Evolutionary conservation across 2,888 invertebrate genomes (phyloP).

Genomic region (Idaea dimidiata): DNA sequence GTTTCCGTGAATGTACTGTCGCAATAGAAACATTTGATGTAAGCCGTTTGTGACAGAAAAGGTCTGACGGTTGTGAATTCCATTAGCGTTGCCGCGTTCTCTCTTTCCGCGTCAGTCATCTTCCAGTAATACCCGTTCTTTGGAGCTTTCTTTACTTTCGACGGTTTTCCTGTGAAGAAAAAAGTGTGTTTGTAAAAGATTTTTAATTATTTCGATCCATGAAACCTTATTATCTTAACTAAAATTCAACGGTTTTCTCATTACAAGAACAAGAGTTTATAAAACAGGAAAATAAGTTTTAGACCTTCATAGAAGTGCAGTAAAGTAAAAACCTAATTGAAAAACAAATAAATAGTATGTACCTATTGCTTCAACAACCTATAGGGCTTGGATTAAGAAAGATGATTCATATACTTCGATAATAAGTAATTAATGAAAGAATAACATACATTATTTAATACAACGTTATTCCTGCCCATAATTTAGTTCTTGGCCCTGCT

Average conservation of each 20-base stretch:
- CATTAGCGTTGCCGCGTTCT: slow-evolving; percentile 69
- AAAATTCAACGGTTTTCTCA: too few species aligned
- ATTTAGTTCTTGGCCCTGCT: neutral
- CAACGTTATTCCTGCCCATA: neutral
- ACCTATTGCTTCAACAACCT: neutral
- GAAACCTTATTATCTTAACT: neutral
- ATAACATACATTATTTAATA: neutral
- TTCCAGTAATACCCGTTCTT: slow-evolving; percentile 46
- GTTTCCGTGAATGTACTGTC: slow-evolving; percentile 67
- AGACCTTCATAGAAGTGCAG: neutral
- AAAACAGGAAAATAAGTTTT: neutral
- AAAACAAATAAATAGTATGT: neutral
- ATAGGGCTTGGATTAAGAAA: neutral
- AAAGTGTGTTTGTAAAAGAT: neutral
- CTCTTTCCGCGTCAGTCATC: slow-evolving; percentile 71
- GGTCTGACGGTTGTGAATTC: slow-evolving; percentile 66
- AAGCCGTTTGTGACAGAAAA: slow-evolving; percentile 71
- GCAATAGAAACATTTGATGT: slow-evolving; percentile 72
- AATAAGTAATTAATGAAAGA: neutral
- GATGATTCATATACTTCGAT: neutral
- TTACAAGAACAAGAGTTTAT: neutral
- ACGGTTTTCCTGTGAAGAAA: neutral
- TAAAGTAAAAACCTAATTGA: neutral
- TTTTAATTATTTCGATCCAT: neutral
- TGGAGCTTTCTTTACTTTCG: neutral